Conservation (phyloP, 2,797 vertebrate species). For the Enteromius paludinosus region DNA sequence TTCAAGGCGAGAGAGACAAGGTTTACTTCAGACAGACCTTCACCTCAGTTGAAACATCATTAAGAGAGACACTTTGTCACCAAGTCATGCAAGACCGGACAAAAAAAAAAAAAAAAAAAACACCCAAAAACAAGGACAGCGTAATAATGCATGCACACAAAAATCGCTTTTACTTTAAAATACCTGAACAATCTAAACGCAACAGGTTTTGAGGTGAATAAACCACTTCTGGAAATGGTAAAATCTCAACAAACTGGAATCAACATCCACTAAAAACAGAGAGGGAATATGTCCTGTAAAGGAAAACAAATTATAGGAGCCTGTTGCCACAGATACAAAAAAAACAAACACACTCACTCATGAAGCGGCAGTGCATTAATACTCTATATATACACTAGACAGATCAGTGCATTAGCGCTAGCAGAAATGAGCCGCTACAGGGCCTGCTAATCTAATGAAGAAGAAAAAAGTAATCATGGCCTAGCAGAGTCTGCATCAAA, state of each 20-base stretch:
- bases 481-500: slow-evolving; percentile 33
- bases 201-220: not conserved
- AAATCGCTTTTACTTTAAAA: not conserved
- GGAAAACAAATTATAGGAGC: not conserved
- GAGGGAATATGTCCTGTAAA: slow-evolving; percentile 1
- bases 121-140: not conserved
- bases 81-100: not conserved
- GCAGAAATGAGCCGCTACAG: slow-evolving; percentile 29
- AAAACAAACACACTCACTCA: not conserved
- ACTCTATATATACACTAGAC: slow-evolving; percentile 14
- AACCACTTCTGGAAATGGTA: not conserved
- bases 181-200: not conserved
- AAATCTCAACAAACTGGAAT: not conserved
- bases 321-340: not conserved
- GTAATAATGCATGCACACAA: not conserved
- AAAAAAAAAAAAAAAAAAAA: not conserved
- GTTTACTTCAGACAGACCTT: slow-evolving; percentile 11
- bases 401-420: slow-evolving; percentile 40
- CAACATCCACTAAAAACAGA: not conserved
- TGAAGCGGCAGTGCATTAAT: not conserved
- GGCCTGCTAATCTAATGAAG: slow-evolving; percentile 43
- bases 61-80: not conserved
- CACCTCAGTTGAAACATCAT: slow-evolving; percentile 4
- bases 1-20: not conserved
- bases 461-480: slow-evolving; percentile 44